phyloP scores from a whole-genome alignment of 2,797 vertebrate species.

The Bradypodion pumilum region DNA sequence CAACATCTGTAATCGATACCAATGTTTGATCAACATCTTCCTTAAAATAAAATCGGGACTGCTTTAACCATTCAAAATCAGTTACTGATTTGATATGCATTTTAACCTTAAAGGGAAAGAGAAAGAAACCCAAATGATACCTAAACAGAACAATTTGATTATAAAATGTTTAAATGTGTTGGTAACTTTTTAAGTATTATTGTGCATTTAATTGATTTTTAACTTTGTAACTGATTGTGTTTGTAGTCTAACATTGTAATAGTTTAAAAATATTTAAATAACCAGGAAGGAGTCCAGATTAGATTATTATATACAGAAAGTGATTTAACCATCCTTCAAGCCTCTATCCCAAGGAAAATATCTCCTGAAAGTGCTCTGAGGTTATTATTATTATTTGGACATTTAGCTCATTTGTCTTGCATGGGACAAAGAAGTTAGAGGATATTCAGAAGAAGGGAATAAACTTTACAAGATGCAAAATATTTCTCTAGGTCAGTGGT shows the following conservation, averaged over 20 bases:
- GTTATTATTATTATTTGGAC: too few relatives aligned
- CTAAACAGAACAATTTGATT: neutral
- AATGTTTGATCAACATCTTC: conserved; percentile 74
- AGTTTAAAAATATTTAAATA: neutral
- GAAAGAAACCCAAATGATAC: conserved; percentile 26
- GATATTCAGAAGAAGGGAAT: too few relatives aligned
- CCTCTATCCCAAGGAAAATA: neutral
- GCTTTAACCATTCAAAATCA: conserved; percentile 83
- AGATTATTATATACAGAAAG: neutral
- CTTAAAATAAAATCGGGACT: conserved; percentile 81
- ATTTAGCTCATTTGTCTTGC: too few relatives aligned
- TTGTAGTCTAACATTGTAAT: too few relatives aligned
- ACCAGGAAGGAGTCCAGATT: neutral
- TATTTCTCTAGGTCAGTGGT: too few relatives aligned
- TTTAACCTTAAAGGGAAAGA: conserved; percentile 74
- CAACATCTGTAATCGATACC: conserved; percentile 80
- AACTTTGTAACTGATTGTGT: too few relatives aligned
- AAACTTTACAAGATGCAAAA: too few relatives aligned
- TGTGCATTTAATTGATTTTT: neutral
- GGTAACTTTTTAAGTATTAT: too few relatives aligned
- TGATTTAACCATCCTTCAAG: neutral
- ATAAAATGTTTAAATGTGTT: too few relatives aligned
- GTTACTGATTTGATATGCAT: conserved; percentile 74
- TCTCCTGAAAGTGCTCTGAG: neutral
- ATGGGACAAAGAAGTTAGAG: too few relatives aligned